phyloP scores from a whole-genome alignment of 2,797 vertebrate genomes.

The Columba guinea region DNA sequence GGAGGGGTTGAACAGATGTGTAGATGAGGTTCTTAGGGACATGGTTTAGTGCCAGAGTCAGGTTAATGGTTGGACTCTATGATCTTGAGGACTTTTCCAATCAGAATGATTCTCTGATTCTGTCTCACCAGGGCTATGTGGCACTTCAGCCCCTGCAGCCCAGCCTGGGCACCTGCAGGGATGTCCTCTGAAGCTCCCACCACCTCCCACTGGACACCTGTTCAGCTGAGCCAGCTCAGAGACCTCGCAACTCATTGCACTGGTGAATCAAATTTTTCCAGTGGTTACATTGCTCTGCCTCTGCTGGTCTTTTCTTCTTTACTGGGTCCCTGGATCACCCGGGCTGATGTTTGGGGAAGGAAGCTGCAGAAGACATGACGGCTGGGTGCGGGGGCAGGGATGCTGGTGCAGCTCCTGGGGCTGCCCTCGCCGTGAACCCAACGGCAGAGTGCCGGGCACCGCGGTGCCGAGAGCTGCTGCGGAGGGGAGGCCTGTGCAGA shows the following conservation, averaged over 20 bases:
- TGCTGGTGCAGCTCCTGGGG: too few species aligned
- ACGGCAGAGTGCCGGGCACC: fast-evolving
- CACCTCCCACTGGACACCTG: not conserved
- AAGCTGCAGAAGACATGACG: not conserved
- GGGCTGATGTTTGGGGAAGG: not conserved
- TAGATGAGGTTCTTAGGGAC: too few species aligned
- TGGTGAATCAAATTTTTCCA: fast-evolving
- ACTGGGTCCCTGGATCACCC: too few species aligned
- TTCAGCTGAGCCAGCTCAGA: not conserved
- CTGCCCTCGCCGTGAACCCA: not conserved
- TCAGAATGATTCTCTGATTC: too few species aligned
- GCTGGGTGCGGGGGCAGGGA: fast-evolving
- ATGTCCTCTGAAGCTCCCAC: fast-evolving
- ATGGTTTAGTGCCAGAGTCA: too few species aligned
- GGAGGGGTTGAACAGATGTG: too few species aligned
- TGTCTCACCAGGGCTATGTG: fast-evolving
- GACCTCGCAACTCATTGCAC: not conserved
- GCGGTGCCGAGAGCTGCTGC: not conserved
- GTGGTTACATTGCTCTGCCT: fast-evolving
- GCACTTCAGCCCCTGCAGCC: not conserved
- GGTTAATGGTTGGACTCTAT: too few species aligned
- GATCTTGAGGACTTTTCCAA: too few species aligned
- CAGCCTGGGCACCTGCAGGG: not conserved
- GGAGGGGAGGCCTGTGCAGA: not conserved
- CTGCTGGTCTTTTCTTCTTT: not conserved